Evolutionary conservation across 2,888 invertebrate genomes (phyloP), one percentile per base, ranked within the genome.

Genomic region (Drosophila subsilvestris): DNA sequence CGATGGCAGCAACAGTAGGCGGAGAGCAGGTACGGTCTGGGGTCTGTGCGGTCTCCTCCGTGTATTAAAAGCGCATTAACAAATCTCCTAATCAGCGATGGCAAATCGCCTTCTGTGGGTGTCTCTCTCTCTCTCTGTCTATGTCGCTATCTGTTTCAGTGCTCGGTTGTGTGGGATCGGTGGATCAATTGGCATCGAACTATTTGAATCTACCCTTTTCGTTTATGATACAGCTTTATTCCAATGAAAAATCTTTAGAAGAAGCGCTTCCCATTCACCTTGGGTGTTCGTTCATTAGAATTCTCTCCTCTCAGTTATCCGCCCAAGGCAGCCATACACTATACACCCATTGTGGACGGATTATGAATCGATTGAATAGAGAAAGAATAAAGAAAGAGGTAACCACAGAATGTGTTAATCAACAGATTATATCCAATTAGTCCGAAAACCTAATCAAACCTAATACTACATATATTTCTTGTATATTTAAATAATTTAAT

Each of bases 1-100:
- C 76, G 37, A 37, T 37, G 37, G 71, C 63, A 75, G 55, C 7
- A 7, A 69, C 63, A 75, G 76, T 72, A 65, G 86, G 80, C 78
- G 74, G 62, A 18, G 48, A 65, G 42, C 63, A 60, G 69, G 69
- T 63, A 67, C 73, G 73, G 75, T 67, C 45, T n/a, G 18, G 49
- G 29, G 12, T n/a, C 56, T 53, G 43, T 57, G 43, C 20, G 37
- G 25, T 65, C 49, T 53, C 61, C 49, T 53, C 61, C 47, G 59
- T 76, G 79, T 75, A 86, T 83, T 86, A 86, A 88, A 83, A 80
- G 78, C 75, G 75, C 86, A 86, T 86, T 86, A 86, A 86, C 88
- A 86, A 88, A 88, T 86, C 87, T 87, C 72, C 88, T 86, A 88
- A 88, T 86, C 85, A 79, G 78, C 66, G 75, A 53, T 74, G 75